Evolutionary conservation across 1,140 invertebrate species (phyloP), one percentile per base, ranked within the genome.

Genomic region (Drosophila triauraria): DNA sequence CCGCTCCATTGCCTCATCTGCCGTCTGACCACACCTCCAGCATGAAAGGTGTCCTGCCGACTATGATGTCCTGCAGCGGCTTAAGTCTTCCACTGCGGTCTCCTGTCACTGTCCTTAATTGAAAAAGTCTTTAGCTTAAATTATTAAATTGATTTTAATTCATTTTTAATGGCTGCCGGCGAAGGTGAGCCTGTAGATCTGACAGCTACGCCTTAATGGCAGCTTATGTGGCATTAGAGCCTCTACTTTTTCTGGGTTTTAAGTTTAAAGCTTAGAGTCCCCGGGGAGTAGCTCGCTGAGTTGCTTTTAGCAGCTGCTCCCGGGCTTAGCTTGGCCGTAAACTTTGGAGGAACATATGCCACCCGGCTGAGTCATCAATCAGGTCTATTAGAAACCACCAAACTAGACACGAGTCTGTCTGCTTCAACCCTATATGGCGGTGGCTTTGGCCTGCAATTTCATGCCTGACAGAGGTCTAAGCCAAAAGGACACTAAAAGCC

Each of bases 131-230:
- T 90, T 88, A 81, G 78, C 78, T 61, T 88, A 82, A 88, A 88
- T 88, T 87, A 88, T 88, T 88, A 84, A 88, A 81, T 88, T 88
- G 85, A 88, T 88, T 88, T 88, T 84, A 90, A 80, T 87, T 75
- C 80, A 71, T 75, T 90, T 84, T 83, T 71, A 78, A 88, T 75
- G 85, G 46, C 40, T 38, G 20, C 27, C n/a, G 12, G 13, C n/a
- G 10, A 67, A 54, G 62, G 42, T 67, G 63, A 17, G 35, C 43
- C 20, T 40, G 60, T 53, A 53, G 46, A 51, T 71, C 44, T 69
- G 75, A 78, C 75, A 69, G 56, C 60, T 27, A 40, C 59, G 35
- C 67, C 60, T 51, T 64, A 65, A 76, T 62, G 70, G 48, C 75
- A 70, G 62, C 51, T 79, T 82, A 80, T 59, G 75, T 48, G 70